A percentile compares a stretch with the other conserved stretches of the same genome.
Evolutionary conservation across 53 echinoderm and acorn worm genomes (phyloP).

Genomic region (Henricia sp.): DNA sequence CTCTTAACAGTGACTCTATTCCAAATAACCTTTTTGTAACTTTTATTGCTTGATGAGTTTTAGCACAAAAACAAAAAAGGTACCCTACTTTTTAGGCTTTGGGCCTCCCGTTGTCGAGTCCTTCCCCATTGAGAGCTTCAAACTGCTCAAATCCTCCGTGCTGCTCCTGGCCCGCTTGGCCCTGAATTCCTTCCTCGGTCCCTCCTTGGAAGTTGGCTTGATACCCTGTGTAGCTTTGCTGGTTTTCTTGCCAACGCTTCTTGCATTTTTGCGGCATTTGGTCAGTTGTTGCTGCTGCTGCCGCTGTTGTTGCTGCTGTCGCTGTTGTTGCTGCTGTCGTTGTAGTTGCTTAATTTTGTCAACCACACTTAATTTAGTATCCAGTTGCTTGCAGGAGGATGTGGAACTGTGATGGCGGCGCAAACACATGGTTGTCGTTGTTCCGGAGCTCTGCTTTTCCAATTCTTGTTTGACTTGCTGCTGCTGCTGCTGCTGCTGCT

Average conservation of each 20-base stretch:
- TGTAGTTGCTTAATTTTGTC: conserved; percentile 10
- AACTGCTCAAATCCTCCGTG: conserved; percentile 23
- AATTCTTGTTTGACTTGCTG: too few species aligned
- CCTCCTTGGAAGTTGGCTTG: neutral
- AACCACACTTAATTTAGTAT: conserved; percentile 8
- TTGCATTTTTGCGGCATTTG: conserved; percentile 20
- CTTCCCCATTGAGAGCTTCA: conserved; percentile 38
- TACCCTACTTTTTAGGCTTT: conserved; percentile 37
- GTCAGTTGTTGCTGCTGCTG: conserved; percentile 19
- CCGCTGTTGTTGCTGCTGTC: conserved; percentile 31
- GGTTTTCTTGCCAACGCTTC: conserved; percentile 14
- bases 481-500: too few species aligned
- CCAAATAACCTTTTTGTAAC: too few species aligned
- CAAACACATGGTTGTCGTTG: conserved; percentile 29
- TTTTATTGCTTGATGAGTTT: neutral
- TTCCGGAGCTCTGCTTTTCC: too few species aligned
- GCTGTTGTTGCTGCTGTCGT: conserved; percentile 1
- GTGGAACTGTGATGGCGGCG: conserved; percentile 37
- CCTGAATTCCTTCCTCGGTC: conserved; percentile 25
- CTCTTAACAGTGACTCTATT: too few species aligned
- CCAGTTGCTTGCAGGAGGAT: conserved; percentile 18
- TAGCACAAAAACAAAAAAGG: neutral
- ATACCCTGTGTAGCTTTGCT: conserved; percentile 32
- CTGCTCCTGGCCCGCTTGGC: conserved; percentile 38
- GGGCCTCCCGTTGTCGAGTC: conserved; percentile 15